These are phyloP conservation scores for Lophotis ruficrista DNA, from an alignment of 2,113 vertebrate genomes.

Conservation along the genomic window DNA sequence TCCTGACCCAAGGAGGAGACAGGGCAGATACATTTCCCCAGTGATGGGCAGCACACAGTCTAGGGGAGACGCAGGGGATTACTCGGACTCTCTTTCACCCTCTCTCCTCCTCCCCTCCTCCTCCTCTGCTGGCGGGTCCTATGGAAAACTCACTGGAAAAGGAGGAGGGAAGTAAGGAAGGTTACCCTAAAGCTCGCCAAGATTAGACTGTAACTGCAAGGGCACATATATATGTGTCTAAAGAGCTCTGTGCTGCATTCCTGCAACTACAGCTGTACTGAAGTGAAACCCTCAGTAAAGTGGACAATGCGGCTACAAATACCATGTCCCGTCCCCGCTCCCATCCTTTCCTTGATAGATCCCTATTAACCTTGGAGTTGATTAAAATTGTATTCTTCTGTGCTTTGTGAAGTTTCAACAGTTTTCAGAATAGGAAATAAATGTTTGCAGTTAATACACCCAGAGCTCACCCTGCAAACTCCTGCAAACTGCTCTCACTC, in stretches of 20 bases:
- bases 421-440: not conserved
- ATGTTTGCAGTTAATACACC: not conserved
- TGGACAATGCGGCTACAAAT: not conserved
- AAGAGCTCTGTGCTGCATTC: not conserved
- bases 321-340: not conserved
- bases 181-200: not conserved
- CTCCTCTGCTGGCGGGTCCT: not conserved
- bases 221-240: not conserved
- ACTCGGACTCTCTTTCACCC: not conserved
- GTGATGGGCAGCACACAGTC: not conserved
- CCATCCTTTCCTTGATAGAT: not conserved
- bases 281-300: not conserved
- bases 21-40: slow-evolving; percentile 64
- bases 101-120: not conserved
- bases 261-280: not conserved
- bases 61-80: slow-evolving; percentile 12
- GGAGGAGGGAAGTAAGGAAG: not conserved
- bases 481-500: not conserved
- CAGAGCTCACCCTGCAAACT: not conserved
- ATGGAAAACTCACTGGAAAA: not conserved
- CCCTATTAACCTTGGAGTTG: not conserved
- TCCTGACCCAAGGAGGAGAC: slow-evolving; percentile 61
- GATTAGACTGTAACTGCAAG: not conserved
- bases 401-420: not conserved
- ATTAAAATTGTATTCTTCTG: not conserved